Evolutionary conservation across 64 coral and sea anemone species (phyloP).

Genomic region (Anthopleura sola): DNA sequence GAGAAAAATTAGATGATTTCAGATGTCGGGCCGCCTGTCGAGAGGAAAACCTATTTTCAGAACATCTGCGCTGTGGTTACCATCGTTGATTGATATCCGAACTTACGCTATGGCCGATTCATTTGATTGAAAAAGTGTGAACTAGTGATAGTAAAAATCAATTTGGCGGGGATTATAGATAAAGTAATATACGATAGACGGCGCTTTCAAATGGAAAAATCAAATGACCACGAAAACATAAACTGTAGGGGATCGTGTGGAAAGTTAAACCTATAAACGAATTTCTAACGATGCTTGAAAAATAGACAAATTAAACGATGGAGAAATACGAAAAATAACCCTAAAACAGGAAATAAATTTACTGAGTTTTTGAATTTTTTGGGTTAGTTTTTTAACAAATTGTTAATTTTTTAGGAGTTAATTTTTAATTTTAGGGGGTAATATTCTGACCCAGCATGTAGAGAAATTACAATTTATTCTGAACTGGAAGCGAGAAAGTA

Average conservation of each 20-base stretch:
- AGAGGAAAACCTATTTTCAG: not conserved
- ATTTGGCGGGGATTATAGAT: not conserved
- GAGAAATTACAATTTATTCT: not conserved
- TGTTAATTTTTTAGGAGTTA: not conserved
- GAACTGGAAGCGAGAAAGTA: not conserved
- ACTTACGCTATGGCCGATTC: not conserved
- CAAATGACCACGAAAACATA: too few species aligned
- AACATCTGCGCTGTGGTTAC: not conserved
- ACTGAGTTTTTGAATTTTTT: too few species aligned
- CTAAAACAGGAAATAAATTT: too few species aligned
- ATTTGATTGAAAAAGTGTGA: not conserved
- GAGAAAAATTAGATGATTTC: not conserved
- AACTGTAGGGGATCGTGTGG: too few species aligned
- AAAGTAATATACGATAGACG: not conserved
- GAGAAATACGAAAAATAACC: too few species aligned
- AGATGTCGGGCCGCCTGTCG: slow-evolving; percentile 1
- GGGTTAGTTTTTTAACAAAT: too few species aligned
- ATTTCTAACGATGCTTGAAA: too few species aligned
- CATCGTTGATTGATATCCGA: not conserved
- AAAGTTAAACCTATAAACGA: too few species aligned
- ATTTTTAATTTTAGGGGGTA: too few species aligned
- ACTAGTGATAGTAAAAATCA: not conserved
- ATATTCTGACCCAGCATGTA: not conserved
- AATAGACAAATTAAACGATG: too few species aligned
- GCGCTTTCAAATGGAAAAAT: too few species aligned